Evolutionary conservation across 2,797 vertebrate species (phyloP).

Genomic region (Gymnothorax reevesii): DNA sequence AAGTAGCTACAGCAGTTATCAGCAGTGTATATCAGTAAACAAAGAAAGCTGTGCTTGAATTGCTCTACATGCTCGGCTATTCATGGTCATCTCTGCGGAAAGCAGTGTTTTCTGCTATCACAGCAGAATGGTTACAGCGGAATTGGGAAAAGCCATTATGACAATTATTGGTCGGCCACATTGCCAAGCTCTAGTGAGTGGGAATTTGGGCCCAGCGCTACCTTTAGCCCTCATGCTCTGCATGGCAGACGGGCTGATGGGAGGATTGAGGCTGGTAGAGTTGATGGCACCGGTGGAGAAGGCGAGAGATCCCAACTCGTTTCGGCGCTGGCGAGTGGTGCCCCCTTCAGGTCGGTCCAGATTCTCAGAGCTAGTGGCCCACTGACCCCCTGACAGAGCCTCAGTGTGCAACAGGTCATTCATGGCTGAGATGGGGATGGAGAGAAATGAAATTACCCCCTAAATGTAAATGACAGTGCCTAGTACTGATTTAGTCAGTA

Average conservation of each 20-base stretch:
- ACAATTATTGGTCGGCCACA: no score
- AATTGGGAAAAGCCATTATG: no score
- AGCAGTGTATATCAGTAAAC: no score
- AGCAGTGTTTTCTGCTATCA: no score
- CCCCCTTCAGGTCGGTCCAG: constrained; percentile 82
- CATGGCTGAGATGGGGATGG: constrained; percentile 86
- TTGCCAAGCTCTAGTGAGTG: no score
- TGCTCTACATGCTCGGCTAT: no score
- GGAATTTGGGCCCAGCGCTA: constrained; percentile 49
- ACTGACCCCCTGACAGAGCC: constrained; percentile 82
- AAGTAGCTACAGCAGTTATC: no score
- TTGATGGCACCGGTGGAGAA: constrained; percentile 84
- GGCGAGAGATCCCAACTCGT: constrained; percentile 84
- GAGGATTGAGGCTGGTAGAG: constrained; percentile 78
- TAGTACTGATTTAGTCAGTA: no score
- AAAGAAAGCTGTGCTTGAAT: no score
- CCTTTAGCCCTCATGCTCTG: constrained; percentile 83
- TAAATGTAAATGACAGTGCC: not conserved
- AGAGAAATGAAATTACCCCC: constrained; percentile 59
- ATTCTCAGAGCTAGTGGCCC: constrained; percentile 85
- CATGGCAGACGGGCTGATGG: constrained; percentile 78
- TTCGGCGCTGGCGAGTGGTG: constrained; percentile 79
- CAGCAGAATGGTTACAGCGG: no score
- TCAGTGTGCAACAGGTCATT: constrained; percentile 86
- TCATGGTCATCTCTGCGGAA: no score